phyloP scores from a whole-genome alignment of 2,888 invertebrate genomes.

The Athalia circularis region DNA sequence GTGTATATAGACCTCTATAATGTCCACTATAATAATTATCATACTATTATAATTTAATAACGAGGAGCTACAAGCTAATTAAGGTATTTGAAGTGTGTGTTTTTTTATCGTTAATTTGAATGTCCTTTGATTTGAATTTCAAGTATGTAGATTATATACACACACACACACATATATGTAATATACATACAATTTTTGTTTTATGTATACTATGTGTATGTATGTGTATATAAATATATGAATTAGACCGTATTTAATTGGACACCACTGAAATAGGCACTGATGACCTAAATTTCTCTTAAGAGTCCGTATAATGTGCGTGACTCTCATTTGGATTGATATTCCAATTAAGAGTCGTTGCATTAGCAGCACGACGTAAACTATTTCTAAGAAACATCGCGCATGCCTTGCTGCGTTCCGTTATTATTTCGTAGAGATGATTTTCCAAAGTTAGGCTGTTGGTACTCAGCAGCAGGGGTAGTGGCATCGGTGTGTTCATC shows the following conservation, averaged over 20 bases:
- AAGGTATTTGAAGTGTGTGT: constrained; percentile 42
- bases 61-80: constrained; percentile 44
- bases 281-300: constrained; percentile 47
- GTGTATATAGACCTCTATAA: constrained; percentile 45
- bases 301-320: constrained; percentile 48
- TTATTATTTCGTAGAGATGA: constrained; percentile 73
- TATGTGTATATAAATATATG: constrained; percentile 12
- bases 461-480: constrained; percentile 70
- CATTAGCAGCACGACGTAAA: constrained; percentile 70
- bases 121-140: not conserved
- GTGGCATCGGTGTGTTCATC: constrained; percentile 67
- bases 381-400: constrained; percentile 82
- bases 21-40: constrained; percentile 38
- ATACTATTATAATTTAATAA: constrained; percentile 31
- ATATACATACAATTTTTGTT: not conserved
- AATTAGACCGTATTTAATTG: constrained; percentile 44
- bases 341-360: constrained; percentile 53
- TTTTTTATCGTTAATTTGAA: constrained; percentile 28
- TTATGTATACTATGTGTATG: not conserved
- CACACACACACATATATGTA: not conserved
- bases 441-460: constrained; percentile 65
- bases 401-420: constrained; percentile 80
- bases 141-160: too few relatives aligned
- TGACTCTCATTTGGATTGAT: constrained; percentile 47
- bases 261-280: constrained; percentile 42